Evolutionary conservation across 2,797 vertebrate genomes (phyloP).

Genomic region (Hipposideros larvatus): DNA sequence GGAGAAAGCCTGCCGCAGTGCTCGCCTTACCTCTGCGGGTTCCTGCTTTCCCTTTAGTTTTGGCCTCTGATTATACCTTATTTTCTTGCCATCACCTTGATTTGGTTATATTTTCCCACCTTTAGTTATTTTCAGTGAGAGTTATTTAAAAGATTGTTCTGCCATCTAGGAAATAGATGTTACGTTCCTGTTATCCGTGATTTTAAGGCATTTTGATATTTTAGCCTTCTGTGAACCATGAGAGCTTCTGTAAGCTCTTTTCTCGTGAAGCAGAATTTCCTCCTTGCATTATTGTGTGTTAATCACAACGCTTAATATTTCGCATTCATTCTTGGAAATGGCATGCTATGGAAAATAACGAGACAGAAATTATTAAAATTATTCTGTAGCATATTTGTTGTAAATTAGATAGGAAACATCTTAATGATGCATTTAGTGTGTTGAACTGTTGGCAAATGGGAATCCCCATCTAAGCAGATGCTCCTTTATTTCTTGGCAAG

Average conservation of each 20-base stretch:
- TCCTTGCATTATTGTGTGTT: neutral
- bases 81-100: neutral
- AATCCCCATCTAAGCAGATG: conserved; percentile 55
- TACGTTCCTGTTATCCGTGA: neutral
- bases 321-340: neutral
- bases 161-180: neutral
- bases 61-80: neutral
- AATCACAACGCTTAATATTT: conserved; percentile 19
- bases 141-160: neutral
- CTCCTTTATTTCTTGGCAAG: conserved; percentile 45
- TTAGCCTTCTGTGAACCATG: neutral
- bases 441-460: conserved; percentile 49
- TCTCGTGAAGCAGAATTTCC: neutral
- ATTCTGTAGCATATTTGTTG: conserved; percentile 45
- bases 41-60: neutral
- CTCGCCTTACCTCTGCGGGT: neutral
- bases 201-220: conserved; percentile 29
- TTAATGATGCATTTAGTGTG: conserved; percentile 42
- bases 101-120: conserved; percentile 13
- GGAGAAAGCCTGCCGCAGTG: neutral
- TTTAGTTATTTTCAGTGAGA: neutral
- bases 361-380: conserved; percentile 18
- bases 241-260: neutral
- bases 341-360: neutral
- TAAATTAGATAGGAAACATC: conserved; percentile 20